These are phyloP conservation scores for Crenuchus spilurus DNA, from an alignment of 2,797 vertebrate species.

Conservation along the genomic window DNA sequence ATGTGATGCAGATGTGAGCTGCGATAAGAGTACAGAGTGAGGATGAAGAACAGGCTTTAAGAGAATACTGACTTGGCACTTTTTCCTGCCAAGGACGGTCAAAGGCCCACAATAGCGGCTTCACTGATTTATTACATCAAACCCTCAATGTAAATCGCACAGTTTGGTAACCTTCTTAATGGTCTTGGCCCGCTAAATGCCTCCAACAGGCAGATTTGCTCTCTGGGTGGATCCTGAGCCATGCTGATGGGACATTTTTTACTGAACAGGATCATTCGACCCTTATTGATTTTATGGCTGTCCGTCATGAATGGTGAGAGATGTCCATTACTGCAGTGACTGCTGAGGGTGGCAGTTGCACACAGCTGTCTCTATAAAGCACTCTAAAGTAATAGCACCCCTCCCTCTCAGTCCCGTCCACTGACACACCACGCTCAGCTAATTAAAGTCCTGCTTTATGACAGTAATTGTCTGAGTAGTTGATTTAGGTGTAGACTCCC, in stretches of 20 bases:
- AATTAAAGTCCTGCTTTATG: constrained; percentile 6
- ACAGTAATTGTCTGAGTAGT: not conserved
- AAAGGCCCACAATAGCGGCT: constrained; percentile 27
- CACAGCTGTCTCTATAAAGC: constrained; percentile 3
- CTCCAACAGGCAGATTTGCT: constrained; percentile 5
- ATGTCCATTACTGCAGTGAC: not conserved
- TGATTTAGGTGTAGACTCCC: not conserved
- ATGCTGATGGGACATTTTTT: constrained; percentile 3
- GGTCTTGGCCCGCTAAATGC: constrained; percentile 21
- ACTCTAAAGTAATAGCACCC: not conserved
- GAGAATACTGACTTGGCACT: constrained; percentile 6
- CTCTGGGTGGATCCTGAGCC: constrained; percentile 5
- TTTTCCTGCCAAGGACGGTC: constrained; percentile 41
- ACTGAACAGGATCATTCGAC: not conserved
- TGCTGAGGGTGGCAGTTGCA: not conserved
- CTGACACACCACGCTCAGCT: not conserved
- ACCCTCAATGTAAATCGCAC: constrained; percentile 42
- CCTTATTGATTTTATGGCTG: constrained; percentile 8
- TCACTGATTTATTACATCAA: constrained; percentile 39
- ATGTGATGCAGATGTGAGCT: not conserved
- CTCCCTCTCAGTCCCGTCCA: not conserved
- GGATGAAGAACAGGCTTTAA: not conserved
- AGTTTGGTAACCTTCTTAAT: constrained; percentile 39
- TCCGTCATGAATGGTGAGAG: constrained; percentile 7
- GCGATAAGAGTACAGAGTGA: not conserved